A percentile compares a stretch with the other conserved stretches of the same genome.
phyloP scores from a whole-genome alignment of 2,113 vertebrate species.

The Sylvilagus bachmani region DNA sequence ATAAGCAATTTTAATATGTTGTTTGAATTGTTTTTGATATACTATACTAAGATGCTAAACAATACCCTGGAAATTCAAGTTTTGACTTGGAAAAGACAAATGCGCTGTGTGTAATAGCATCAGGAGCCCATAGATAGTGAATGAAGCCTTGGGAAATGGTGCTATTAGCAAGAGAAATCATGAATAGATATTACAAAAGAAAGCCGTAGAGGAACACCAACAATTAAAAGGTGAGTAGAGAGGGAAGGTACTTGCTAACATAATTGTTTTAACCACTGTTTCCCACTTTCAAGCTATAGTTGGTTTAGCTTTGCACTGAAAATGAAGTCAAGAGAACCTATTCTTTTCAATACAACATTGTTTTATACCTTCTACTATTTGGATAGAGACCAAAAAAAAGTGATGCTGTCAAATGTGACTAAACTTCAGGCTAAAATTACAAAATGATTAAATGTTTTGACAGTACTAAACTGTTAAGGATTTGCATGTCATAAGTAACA shows the following conservation, averaged over 20 bases:
- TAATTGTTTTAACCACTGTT: not conserved
- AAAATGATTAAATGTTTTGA: slow-evolving; percentile 28
- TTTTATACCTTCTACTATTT: not conserved
- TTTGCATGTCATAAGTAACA: not conserved
- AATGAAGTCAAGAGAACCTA: not conserved
- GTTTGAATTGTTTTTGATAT: not conserved
- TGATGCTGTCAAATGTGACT: slow-evolving; percentile 1
- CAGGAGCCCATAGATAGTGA: not conserved
- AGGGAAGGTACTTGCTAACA: not conserved
- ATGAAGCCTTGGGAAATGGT: not conserved
- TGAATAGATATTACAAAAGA: not conserved
- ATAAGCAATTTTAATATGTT: not conserved
- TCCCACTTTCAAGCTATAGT: not conserved
- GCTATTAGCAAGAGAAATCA: not conserved
- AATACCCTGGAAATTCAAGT: not conserved
- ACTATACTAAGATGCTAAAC: not conserved
- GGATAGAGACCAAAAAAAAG: not conserved
- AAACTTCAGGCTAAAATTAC: slow-evolving; percentile 28
- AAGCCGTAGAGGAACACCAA: not conserved
- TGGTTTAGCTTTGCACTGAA: not conserved
- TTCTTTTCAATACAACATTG: not conserved
- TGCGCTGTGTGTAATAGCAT: not conserved
- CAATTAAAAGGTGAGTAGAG: not conserved
- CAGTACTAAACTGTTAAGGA: not conserved
- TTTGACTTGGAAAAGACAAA: not conserved